A percentile compares a stretch with the other conserved stretches of the same genome.
Conservation (phyloP, 1,140 invertebrate genomes). For the Cyclina sinensis region DNA sequence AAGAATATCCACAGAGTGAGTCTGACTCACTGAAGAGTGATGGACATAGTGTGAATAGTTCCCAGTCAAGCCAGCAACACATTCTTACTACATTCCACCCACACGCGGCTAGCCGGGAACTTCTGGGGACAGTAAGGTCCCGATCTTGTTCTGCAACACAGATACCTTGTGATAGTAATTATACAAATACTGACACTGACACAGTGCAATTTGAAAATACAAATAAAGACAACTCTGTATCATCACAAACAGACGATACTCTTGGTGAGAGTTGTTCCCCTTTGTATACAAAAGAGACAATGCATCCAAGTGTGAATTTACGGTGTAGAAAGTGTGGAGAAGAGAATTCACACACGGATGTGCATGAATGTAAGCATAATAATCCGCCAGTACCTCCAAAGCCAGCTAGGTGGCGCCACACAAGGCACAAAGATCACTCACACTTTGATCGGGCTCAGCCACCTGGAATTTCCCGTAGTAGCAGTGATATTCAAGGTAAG, state of each 20-base stretch:
- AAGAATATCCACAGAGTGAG: conserved; percentile 82
- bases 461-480: conserved; percentile 49
- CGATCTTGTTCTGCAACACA: conserved; percentile 60
- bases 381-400: conserved; percentile 53
- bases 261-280: conserved; percentile 24
- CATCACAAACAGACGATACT: conserved; percentile 36
- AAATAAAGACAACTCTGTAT: conserved; percentile 60
- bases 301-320: conserved; percentile 23
- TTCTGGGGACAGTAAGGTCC: conserved; percentile 27
- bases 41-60: conserved; percentile 79
- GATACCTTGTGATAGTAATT: conserved; percentile 44
- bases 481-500: conserved; percentile 60
- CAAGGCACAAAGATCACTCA: conserved; percentile 56
- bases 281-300: conserved; percentile 19
- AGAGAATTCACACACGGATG: conserved; percentile 6
- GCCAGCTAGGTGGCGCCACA: conserved; percentile 34
- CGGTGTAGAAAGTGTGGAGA: conserved; percentile 58
- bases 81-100: conserved; percentile 81
- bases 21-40: conserved; percentile 81
- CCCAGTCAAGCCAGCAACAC: conserved; percentile 74
- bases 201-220: conserved; percentile 11
- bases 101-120: conserved; percentile 69
- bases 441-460: conserved; percentile 62
- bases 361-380: conserved; percentile 53
- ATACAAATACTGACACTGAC: conserved; percentile 4